phyloP scores from a whole-genome alignment of 2,888 invertebrate genomes.

The Auanema sp. region DNA sequence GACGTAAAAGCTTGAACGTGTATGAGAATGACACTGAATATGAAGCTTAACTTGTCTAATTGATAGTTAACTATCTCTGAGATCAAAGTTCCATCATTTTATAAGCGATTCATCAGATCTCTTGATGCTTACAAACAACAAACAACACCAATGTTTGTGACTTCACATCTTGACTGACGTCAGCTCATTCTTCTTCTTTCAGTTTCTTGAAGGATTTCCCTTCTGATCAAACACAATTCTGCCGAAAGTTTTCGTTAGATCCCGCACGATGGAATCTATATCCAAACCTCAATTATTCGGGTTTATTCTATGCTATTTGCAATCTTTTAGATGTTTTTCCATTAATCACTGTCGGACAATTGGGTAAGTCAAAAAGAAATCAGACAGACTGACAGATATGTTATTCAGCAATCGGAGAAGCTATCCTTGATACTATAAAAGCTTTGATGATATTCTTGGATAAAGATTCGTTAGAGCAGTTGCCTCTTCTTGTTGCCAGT shows the following conservation, averaged over 20 bases:
- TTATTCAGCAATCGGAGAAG: conserved; percentile 83
- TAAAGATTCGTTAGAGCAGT: conserved; percentile 89
- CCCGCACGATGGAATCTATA: conserved; percentile 80
- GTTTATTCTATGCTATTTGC: conserved; percentile 85
- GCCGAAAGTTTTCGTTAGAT: conserved; percentile 69
- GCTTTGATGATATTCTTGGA: conserved; percentile 94
- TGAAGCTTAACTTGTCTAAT: no score
- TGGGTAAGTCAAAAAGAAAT: conserved; percentile 34
- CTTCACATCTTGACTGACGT: conserved; percentile 24
- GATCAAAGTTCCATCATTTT: no score
- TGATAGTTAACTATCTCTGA: no score
- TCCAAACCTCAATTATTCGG: conserved; percentile 94
- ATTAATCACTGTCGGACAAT: conserved; percentile 79
- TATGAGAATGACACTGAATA: no score
- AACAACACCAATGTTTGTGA: background rate
- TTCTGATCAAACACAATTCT: conserved; percentile 46
- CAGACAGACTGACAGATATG: background rate
- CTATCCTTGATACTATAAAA: conserved; percentile 87
- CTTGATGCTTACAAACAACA: no score
- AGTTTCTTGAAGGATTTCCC: conserved; percentile 92
- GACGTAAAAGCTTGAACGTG: no score
- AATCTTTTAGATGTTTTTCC: conserved; percentile 91
- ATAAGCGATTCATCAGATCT: no score
- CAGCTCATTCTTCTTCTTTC: no score
- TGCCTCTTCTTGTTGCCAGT: conserved; percentile 90